Conservation (phyloP, 2,888 invertebrate species). For the Nezara viridula region DNA sequence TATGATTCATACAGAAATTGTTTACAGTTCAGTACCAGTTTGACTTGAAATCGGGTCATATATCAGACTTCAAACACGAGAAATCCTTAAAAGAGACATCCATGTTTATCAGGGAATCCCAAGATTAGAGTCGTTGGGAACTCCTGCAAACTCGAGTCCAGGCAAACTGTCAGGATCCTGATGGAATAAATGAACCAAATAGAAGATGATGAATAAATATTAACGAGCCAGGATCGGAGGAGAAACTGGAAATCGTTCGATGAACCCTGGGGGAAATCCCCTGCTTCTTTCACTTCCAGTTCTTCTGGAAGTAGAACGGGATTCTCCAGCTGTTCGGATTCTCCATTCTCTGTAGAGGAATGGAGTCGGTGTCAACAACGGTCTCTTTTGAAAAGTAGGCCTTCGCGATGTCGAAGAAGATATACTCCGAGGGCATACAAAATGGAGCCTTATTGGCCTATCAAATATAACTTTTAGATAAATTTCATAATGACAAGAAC, state of each 20-base stretch:
- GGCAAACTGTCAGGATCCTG: background rate
- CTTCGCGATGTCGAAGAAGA: no score
- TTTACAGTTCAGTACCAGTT: no score
- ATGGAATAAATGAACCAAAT: background rate
- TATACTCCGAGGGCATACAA: no score
- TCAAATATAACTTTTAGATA: no score
- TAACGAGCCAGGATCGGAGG: background rate
- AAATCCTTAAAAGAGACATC: background rate
- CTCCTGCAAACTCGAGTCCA: background rate
- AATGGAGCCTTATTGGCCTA: no score
- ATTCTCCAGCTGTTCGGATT: background rate
- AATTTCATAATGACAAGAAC: no score
- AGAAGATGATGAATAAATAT: background rate
- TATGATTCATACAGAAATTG: no score
- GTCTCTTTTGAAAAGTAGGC: no score
- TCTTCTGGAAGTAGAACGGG: background rate
- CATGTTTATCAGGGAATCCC: background rate
- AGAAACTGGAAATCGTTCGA: background rate
- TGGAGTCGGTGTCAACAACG: background rate
- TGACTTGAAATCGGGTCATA: no score
- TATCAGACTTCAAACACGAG: no score
- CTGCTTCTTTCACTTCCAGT: background rate
- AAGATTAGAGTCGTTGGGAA: background rate
- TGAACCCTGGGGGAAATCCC: background rate
- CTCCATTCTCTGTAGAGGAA: no score